These are phyloP conservation scores for Oryctolagus cuniculus DNA, from an alignment of 2,113 vertebrate species.

Conservation along the genomic window mOryCun1.1 NC_091439.1:27326001-27326500, in stretches of 20 bases:
- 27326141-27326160: constrained; percentile 76
- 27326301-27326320: constrained; percentile 2
- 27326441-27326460: constrained; percentile 34
- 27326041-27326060: not conserved
- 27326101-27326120: constrained; percentile 66
- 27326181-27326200: constrained; percentile 77
- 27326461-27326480: constrained; percentile 6
- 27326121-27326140: constrained; percentile 65
- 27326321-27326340: constrained; percentile 44
- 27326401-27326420: constrained; percentile 51
- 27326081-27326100: constrained; percentile 54
- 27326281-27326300: constrained; percentile 43
- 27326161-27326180: constrained; percentile 76
- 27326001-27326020: constrained; percentile 7
- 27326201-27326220: constrained; percentile 54
- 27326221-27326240: constrained; percentile 33
- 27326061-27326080: constrained; percentile 48
- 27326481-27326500: not conserved
- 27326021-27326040: constrained; percentile 30
- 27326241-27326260: constrained; percentile 37
- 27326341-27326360: not conserved
- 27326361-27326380: not conserved
- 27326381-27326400: constrained; percentile 11
- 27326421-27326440: not conserved
- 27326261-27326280: constrained; percentile 45